Evolutionary conservation across 2,888 invertebrate genomes (phyloP), one percentile per base, ranked within the genome.

Genomic region (Amphipyra berbera): DNA sequence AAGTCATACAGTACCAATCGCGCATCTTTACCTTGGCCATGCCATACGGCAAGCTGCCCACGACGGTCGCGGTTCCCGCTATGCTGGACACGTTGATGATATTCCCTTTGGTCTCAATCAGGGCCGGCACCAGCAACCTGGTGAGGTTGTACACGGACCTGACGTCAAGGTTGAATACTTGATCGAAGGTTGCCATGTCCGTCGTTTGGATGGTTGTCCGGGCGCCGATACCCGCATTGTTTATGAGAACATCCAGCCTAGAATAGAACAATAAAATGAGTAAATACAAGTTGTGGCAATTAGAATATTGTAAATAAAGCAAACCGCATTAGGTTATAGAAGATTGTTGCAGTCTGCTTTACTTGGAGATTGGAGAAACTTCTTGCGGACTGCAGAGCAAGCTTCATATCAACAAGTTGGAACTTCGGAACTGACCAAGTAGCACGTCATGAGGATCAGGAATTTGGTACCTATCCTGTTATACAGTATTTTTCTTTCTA

Each of bases 11-110:
- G 7, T 6, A 30, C 30, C 21, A 21, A 21, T 21, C 21, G 21
- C 21, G 21, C 21, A 21, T 21, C 21, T 7, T 7, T 95, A 75
- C 96, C 94, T 99, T 99, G 4, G 98, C 97, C 95, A 99, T 97
- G 76, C 96, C 96, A 85, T 99, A 99, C 0, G 98, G 97, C 67
- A 98, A 88, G 5, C 98, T 97, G 7, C 97, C 97, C 1, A 98
- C 96, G 80, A 98, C 97, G 65, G 98, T 96, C 83, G 97, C 93
- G 9, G 97, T 92, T 0, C 63, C 87, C 4, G 79, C 95, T 3
- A 97, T 96, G 83, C 97, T 97, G 48, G 97, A 97, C 1, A 97
- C 96, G 84, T 97, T 97, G 4, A 97, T 96, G 70, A 97, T 95
- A 69, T 95, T 96, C 6, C 97, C 97, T 81, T 96, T 95, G 0